A percentile compares a stretch with the other conserved stretches of the same genome.
Evolutionary conservation across 2,797 vertebrate species (phyloP).

Genomic region (Steatocranus sp.): DNA sequence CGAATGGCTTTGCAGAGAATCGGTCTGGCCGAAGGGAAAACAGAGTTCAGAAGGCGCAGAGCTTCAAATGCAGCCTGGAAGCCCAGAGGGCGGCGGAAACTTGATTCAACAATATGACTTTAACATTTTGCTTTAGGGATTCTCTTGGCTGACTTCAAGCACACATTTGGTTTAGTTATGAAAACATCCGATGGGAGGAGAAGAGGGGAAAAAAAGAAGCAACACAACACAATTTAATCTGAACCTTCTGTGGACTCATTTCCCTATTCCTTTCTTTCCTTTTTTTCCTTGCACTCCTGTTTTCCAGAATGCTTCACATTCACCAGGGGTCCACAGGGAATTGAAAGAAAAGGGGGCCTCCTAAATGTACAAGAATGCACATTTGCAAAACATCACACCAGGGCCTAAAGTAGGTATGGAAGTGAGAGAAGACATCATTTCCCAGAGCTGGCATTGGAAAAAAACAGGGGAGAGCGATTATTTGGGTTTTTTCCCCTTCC

Average conservation of each 20-base stretch:
- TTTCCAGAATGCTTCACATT: slow-evolving; percentile 60
- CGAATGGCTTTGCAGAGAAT: slow-evolving; percentile 17
- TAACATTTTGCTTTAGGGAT: slow-evolving; percentile 60
- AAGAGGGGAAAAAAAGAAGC: slow-evolving; percentile 32
- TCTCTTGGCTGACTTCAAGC: slow-evolving; percentile 64
- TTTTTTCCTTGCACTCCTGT: slow-evolving; percentile 7
- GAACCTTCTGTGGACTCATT: slow-evolving; percentile 72
- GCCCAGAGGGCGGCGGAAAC: slow-evolving; percentile 44
- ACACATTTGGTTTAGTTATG: slow-evolving; percentile 77
- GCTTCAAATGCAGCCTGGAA: slow-evolving; percentile 17
- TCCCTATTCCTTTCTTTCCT: slow-evolving; percentile 26
- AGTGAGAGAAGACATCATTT: slow-evolving; percentile 8
- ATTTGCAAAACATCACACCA: slow-evolving; percentile 65
- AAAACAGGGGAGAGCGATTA: background rate
- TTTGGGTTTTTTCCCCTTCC: slow-evolving; percentile 34
- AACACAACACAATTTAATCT: slow-evolving; percentile 72
- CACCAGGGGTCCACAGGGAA: slow-evolving; percentile 54
- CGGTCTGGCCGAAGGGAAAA: slow-evolving; percentile 10
- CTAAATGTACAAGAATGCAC: slow-evolving; percentile 62
- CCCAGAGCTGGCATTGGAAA: background rate
- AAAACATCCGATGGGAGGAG: slow-evolving; percentile 79
- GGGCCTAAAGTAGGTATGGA: slow-evolving; percentile 28
- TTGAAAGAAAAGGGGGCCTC: slow-evolving; percentile 44
- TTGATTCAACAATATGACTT: slow-evolving; percentile 50
- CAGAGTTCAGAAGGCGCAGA: slow-evolving; percentile 25